phyloP scores from a whole-genome alignment of 2,113 vertebrate genomes.

The Hypomesus transpacificus region DNA sequence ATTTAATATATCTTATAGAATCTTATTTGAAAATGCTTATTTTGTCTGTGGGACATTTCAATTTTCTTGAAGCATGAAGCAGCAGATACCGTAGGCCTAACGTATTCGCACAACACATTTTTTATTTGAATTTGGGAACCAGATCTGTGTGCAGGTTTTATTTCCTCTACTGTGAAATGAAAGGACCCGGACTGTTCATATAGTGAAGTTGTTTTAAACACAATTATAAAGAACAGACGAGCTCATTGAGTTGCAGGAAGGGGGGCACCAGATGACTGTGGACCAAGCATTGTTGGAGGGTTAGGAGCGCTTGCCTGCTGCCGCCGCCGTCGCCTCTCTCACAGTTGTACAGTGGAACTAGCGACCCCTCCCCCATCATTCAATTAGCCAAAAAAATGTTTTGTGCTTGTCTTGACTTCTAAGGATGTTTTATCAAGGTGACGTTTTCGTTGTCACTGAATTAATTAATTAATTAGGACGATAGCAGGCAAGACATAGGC shows the following conservation, averaged over 20 bases:
- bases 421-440: too few species aligned
- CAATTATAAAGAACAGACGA: conserved; percentile 63
- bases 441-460: too few species aligned
- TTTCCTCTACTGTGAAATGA: conserved; percentile 32
- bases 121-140: neutral
- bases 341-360: conserved; percentile 66
- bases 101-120: too few species aligned
- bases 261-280: conserved; percentile 60
- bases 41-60: too few species aligned
- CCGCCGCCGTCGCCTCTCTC: conserved; percentile 67
- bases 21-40: too few species aligned
- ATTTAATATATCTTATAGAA: too few species aligned
- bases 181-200: conserved; percentile 46
- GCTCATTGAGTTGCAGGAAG: conserved; percentile 60
- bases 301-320: conserved; percentile 76
- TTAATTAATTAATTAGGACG: too few species aligned
- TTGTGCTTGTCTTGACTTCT: conserved; percentile 9
- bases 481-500: too few species aligned
- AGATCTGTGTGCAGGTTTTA: neutral
- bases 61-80: too few species aligned
- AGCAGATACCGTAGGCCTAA: too few species aligned
- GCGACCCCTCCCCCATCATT: conserved; percentile 47
- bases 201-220: conserved; percentile 58
- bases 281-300: conserved; percentile 68
- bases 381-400: conserved; percentile 31